Evolutionary conservation across 2,888 invertebrate genomes (phyloP).

Genomic region (Ormyrus pomaceus): DNA sequence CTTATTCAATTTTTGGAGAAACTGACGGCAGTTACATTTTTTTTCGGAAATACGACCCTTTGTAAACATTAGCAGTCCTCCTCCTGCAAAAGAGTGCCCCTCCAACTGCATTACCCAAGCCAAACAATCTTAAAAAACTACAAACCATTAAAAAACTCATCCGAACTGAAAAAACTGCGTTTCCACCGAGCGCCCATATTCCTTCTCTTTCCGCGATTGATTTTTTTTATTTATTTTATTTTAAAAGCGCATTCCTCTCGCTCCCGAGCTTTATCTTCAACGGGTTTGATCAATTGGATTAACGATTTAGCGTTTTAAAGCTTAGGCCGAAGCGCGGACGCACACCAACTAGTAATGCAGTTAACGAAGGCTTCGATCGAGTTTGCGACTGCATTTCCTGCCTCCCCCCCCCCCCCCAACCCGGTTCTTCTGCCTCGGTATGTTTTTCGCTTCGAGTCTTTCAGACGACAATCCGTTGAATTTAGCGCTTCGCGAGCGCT

Average conservation of each 20-base stretch:
- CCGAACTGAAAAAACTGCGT: no score
- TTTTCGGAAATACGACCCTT: no score
- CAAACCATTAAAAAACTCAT: no score
- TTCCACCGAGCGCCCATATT: neutral
- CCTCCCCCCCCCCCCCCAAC: neutral
- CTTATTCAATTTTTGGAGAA: no score
- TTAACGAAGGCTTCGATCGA: constrained; percentile 43
- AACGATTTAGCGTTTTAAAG: constrained; percentile 36
- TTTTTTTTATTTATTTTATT: neutral
- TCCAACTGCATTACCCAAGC: no score
- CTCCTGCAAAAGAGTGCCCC: no score
- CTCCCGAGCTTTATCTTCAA: constrained; percentile 27
- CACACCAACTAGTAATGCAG: constrained; percentile 11
- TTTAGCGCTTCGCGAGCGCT: neutral
- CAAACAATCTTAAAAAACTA: no score
- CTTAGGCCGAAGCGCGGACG: constrained; percentile 2
- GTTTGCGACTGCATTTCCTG: constrained; percentile 34
- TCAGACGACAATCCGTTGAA: no score
- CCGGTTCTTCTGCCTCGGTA: neutral
- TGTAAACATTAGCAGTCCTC: no score
- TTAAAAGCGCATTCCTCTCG: constrained; percentile 10
- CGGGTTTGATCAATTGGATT: constrained; percentile 36
- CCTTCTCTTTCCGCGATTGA: neutral
- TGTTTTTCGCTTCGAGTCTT: no score
- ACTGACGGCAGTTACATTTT: no score